Conservation (phyloP, 2,113 vertebrate species). For the Tachycineta bicolor region DNA sequence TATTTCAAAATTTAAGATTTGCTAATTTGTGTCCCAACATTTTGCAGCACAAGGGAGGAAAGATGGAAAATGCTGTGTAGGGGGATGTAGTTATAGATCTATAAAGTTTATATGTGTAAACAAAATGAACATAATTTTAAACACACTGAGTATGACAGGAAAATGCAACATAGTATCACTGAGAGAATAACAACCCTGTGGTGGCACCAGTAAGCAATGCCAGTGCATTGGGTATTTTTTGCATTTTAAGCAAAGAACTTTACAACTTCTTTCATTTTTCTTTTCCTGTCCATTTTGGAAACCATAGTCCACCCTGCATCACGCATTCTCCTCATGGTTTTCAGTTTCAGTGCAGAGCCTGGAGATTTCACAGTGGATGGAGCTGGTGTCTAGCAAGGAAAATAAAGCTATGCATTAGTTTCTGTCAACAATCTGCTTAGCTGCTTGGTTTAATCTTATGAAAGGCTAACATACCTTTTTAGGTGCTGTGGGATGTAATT, state of each 20-base stretch:
- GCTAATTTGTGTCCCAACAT: no score
- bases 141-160: neutral
- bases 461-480: slow-evolving; percentile 72
- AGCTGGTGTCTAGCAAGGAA: slow-evolving; percentile 59
- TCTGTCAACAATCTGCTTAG: neutral
- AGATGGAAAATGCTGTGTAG: neutral
- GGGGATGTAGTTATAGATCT: neutral
- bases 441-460: neutral
- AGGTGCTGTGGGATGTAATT: slow-evolving; percentile 10
- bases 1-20: no score
- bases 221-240: neutral
- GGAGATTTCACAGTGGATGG: slow-evolving; percentile 72
- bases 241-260: slow-evolving; percentile 78
- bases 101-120: neutral
- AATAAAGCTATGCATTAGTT: slow-evolving; percentile 1
- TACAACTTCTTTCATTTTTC: slow-evolving; percentile 81
- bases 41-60: neutral
- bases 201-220: neutral
- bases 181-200: neutral
- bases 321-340: slow-evolving; percentile 81
- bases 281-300: slow-evolving; percentile 81
- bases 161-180: neutral
- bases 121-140: neutral
- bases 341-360: slow-evolving; percentile 76
- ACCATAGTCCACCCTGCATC: slow-evolving; percentile 87